phyloP scores from a whole-genome alignment of 2,113 vertebrate species.

The Forbesichthys agassizii region DNA sequence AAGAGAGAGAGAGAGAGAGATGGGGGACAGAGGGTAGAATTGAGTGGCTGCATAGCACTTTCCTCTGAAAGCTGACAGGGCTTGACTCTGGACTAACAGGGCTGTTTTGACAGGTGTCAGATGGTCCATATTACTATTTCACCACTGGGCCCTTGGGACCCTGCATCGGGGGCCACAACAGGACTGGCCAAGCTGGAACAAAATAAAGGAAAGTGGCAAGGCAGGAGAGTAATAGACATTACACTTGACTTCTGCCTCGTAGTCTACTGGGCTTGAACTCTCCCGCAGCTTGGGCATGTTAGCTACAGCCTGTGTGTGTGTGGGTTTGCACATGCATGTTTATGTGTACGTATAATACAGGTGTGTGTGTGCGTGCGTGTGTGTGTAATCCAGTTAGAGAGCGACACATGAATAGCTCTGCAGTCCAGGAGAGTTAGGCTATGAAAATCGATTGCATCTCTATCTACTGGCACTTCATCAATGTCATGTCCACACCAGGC shows the following conservation, averaged over 20 bases:
- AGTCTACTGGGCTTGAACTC: slow-evolving; percentile 54
- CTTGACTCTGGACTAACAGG: slow-evolving; percentile 80
- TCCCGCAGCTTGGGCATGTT: slow-evolving; percentile 57
- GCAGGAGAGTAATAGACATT: slow-evolving; percentile 53
- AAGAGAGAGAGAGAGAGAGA: slow-evolving; percentile 20
- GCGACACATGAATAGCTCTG: slow-evolving; percentile 1
- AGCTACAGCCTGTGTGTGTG: slow-evolving; percentile 17
- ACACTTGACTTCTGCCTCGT: slow-evolving; percentile 54
- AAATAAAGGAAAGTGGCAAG: slow-evolving; percentile 66
- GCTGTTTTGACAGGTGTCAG: slow-evolving; percentile 84
- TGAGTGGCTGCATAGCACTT: slow-evolving; percentile 71
- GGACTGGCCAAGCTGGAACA: slow-evolving; percentile 67
- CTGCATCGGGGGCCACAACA: slow-evolving; percentile 73
- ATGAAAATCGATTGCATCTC: slow-evolving; percentile 39
- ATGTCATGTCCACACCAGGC: slow-evolving; percentile 3
- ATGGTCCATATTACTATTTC: slow-evolving; percentile 80
- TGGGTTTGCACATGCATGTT: slow-evolving; percentile 1
- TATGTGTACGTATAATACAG: background rate
- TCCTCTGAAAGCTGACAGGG: slow-evolving; percentile 76
- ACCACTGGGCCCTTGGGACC: slow-evolving; percentile 72
- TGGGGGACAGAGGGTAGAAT: slow-evolving; percentile 43
- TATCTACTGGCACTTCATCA: slow-evolving; percentile 39
- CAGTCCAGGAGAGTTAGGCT: slow-evolving; percentile 9
- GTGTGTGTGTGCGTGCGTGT: slow-evolving; percentile 10
- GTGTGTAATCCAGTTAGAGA: background rate